A percentile compares a stretch with the other conserved stretches of the same genome.
Conservation (phyloP, 2,888 invertebrate species). For the Listrodromus nycthemerus region DNA sequence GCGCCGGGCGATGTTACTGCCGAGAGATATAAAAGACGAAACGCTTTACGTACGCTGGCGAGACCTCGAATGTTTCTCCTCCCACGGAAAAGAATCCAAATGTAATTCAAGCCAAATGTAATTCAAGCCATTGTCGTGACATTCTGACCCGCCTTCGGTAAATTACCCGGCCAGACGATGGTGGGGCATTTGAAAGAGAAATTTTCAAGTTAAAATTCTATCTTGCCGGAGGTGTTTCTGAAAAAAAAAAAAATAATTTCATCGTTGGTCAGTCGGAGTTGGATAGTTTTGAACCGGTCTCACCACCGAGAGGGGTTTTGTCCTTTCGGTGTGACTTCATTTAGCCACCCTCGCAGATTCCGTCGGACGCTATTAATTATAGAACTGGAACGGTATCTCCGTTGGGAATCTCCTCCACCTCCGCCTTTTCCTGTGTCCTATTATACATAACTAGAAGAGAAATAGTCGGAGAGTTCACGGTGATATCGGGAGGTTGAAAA, state of each 20-base stretch:
- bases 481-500: constrained; percentile 53
- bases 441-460: constrained; percentile 35
- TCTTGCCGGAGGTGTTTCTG: neutral
- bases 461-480: neutral
- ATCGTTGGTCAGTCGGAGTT: constrained; percentile 13
- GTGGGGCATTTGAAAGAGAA: constrained; percentile 46
- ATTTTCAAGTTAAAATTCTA: constrained; percentile 42
- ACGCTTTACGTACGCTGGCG: constrained; percentile 2
- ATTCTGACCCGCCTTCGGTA: constrained; percentile 40
- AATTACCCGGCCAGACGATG: constrained; percentile 50
- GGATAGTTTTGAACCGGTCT: constrained; percentile 10
- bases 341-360: constrained; percentile 51
- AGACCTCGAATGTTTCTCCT: constrained; percentile 11
- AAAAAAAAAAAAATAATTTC: neutral
- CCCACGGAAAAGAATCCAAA: constrained; percentile 45
- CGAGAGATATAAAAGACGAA: constrained; percentile 14
- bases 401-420: constrained; percentile 45
- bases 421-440: constrained; percentile 1
- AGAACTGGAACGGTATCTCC: constrained; percentile 45
- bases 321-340: constrained; percentile 41
- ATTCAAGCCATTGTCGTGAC: constrained; percentile 35
- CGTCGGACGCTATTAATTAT: constrained; percentile 63
- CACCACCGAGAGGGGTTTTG: neutral
- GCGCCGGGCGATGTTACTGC: constrained; percentile 5
- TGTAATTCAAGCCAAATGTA: constrained; percentile 64